Evolutionary conservation across 64 coral and sea anemone genomes (phyloP).

Genomic region (Montipora sp.): DNA sequence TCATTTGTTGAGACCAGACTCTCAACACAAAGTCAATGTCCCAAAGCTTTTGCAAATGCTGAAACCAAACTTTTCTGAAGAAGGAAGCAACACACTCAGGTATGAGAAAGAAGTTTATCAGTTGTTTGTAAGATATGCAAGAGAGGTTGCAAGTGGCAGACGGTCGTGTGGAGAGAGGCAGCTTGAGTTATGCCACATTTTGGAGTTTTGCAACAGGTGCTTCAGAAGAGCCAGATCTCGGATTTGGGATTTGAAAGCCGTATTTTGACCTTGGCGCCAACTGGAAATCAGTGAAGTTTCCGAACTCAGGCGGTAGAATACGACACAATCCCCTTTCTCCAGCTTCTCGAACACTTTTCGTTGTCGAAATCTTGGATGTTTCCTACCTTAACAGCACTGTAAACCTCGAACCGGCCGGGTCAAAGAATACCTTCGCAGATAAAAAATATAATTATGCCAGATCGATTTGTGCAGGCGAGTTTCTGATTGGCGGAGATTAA

Average conservation of each 20-base stretch:
- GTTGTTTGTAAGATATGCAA: not conserved
- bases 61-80: constrained; percentile 58
- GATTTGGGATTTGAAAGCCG: not conserved
- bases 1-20: constrained; percentile 56
- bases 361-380: too few species aligned
- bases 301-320: too few species aligned
- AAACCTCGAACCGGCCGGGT: too few species aligned
- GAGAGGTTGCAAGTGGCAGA: constrained; percentile 67
- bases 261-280: too few species aligned
- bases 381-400: too few species aligned
- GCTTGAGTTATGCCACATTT: constrained; percentile 57
- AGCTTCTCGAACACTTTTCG: too few species aligned
- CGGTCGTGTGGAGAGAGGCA: constrained; percentile 32
- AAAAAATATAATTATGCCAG: too few species aligned
- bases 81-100: constrained; percentile 42
- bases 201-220: constrained; percentile 70
- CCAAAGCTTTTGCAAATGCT: constrained; percentile 47
- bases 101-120: not conserved
- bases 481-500: too few species aligned
- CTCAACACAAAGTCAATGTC: constrained; percentile 36
- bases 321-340: too few species aligned
- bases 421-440: too few species aligned
- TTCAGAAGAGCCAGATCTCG: constrained; percentile 43
- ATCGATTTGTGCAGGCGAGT: too few species aligned
- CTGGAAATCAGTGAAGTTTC: too few species aligned